These are phyloP conservation scores for Heterodera carotae DNA, from an alignment of 1,140 invertebrate genomes.

Conservation along the genomic window DNA sequence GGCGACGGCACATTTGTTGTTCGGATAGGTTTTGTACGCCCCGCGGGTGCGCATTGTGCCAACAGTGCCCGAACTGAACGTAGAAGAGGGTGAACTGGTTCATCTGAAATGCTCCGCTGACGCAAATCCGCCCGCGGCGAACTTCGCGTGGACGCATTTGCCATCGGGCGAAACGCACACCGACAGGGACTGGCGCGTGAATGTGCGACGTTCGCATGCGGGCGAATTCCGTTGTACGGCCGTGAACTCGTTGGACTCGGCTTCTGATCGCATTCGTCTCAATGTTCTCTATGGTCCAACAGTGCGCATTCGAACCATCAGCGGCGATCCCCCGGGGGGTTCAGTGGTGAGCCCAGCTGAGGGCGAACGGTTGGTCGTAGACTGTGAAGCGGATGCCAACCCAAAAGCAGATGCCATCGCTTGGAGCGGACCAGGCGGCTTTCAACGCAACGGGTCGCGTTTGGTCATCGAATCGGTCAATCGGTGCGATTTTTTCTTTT, in stretches of 20 bases:
- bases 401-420: conserved; percentile 37
- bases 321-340: conserved; percentile 1
- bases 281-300: conserved; percentile 46
- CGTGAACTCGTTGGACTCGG: conserved; percentile 38
- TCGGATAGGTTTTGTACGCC: conserved; percentile 41
- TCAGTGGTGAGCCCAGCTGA: conserved; percentile 38
- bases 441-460: conserved; percentile 35
- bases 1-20: neutral
- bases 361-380: conserved; percentile 48
- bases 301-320: conserved; percentile 25
- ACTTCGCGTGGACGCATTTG: conserved; percentile 44
- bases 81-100: conserved; percentile 44
- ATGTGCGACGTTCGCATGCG: conserved; percentile 29
- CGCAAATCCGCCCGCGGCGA: conserved; percentile 39
- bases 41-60: conserved; percentile 41
- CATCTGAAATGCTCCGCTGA: conserved; percentile 41
- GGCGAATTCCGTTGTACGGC: conserved; percentile 48
- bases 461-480: conserved; percentile 40
- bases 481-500: too few relatives aligned
- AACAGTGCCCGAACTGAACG: conserved; percentile 29
- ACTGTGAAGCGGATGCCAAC: conserved; percentile 47
- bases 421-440: conserved; percentile 49
- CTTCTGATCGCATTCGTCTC: conserved; percentile 28
- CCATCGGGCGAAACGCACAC: conserved; percentile 36
- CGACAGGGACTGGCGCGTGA: conserved; percentile 35